A percentile compares a stretch with the other conserved stretches of the same genome.
Conservation (phyloP, 2,797 vertebrate species). For the Urophycis tenuis region DNA sequence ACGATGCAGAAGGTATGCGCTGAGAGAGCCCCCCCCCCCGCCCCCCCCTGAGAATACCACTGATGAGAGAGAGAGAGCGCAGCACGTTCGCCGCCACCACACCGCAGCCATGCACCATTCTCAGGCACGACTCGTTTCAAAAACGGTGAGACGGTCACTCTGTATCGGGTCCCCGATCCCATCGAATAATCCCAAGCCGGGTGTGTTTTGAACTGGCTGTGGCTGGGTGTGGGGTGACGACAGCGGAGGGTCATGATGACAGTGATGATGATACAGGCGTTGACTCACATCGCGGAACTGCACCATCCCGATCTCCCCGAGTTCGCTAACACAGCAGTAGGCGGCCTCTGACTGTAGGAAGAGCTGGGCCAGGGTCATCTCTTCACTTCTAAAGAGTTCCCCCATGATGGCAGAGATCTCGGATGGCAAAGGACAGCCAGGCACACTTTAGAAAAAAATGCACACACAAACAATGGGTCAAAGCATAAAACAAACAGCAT, state of each 20-base stretch:
- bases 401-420: conserved; percentile 72
- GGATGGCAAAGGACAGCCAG: conserved; percentile 6
- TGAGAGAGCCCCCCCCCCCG: no score
- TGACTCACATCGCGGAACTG: conserved; percentile 93
- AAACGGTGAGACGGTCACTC: neutral
- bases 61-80: conserved; percentile 7
- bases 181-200: neutral
- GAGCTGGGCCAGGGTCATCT: conserved; percentile 95
- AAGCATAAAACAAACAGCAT: neutral
- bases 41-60: conserved; percentile 31
- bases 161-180: no score
- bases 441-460: neutral
- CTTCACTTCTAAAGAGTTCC: conserved; percentile 90
- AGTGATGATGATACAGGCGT: no score
- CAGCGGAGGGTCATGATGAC: no score
- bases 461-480: neutral
- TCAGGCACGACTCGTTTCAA: neutral
- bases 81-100: neutral
- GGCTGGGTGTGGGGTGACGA: neutral
- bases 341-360: conserved; percentile 93
- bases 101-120: neutral
- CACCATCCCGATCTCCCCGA: conserved; percentile 95
- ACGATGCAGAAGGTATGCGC: conserved; percentile 39
- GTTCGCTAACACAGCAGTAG: conserved; percentile 95
- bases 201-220: neutral